These are phyloP conservation scores for Diorhabda carinulata DNA, from an alignment of 1,140 invertebrate species.

Conservation along the genomic window DNA sequence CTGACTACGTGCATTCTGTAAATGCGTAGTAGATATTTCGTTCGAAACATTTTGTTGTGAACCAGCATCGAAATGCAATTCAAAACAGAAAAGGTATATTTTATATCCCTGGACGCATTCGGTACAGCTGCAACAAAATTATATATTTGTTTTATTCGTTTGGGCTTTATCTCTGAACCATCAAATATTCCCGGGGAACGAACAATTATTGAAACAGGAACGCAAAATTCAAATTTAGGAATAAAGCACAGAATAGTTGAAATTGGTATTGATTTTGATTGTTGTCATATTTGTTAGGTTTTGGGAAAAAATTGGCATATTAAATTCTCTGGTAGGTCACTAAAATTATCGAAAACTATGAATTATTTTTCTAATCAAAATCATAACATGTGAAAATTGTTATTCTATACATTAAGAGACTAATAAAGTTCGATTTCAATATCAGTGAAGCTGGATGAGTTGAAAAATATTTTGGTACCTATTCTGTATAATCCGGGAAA, in stretches of 20 bases:
- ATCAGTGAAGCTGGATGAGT: too few relatives aligned
- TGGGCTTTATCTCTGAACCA: neutral
- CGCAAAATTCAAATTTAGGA: conserved; percentile 1
- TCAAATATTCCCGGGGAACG: neutral
- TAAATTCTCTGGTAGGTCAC: too few relatives aligned
- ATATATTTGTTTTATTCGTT: conserved; percentile 11
- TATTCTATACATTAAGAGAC: too few relatives aligned
- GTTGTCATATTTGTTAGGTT: too few relatives aligned
- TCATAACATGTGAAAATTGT: too few relatives aligned
- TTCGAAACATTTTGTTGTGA: conserved; percentile 6
- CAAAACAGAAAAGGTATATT: conserved; percentile 11
- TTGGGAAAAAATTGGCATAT: too few relatives aligned
- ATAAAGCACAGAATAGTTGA: neutral
- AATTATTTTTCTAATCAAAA: too few relatives aligned
- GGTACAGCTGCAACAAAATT: conserved; percentile 9
- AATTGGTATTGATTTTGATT: neutral
- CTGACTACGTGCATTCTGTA: neutral
- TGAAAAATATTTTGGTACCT: too few relatives aligned
- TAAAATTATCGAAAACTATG: too few relatives aligned
- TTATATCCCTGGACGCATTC: conserved; percentile 8
- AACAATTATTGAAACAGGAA: neutral
- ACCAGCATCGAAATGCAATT: conserved; percentile 9
- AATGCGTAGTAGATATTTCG: conserved; percentile 6
- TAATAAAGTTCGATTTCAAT: too few relatives aligned
- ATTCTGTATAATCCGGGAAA: too few relatives aligned